phyloP scores from a whole-genome alignment of 2,113 vertebrate species.

The Pterocles gutturalis region DNA sequence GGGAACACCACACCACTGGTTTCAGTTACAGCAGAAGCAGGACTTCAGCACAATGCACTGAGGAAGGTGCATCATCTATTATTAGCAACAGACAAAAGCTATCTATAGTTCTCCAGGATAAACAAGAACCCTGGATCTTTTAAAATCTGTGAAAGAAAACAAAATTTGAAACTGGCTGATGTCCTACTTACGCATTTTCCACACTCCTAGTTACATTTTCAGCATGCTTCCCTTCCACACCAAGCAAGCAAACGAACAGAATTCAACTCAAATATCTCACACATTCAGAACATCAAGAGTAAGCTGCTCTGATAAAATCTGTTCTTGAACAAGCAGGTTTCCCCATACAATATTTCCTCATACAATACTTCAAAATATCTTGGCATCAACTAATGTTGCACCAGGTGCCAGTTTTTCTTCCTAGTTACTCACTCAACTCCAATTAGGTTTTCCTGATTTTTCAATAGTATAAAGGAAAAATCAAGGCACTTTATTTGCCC shows the following conservation, averaged over 20 bases:
- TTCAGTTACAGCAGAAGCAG: background rate
- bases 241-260: background rate
- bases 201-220: background rate
- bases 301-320: background rate
- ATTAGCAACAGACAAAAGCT: constrained; percentile 46
- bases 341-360: background rate
- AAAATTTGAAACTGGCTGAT: background rate
- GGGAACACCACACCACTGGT: background rate
- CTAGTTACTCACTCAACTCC: background rate
- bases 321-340: background rate
- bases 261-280: background rate
- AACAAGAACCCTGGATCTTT: constrained; percentile 21
- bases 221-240: background rate
- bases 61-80: constrained; percentile 8
- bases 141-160: constrained; percentile 24
- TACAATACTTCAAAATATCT: background rate
- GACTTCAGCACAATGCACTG: background rate
- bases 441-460: background rate
- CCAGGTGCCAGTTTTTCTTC: background rate
- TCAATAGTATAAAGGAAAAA: background rate
- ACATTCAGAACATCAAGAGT: background rate
- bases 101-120: background rate
- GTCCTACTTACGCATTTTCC: background rate
- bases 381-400: background rate
- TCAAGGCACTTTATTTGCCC: background rate